Conservation (phyloP, 2,113 vertebrate genomes). For the Geococcyx californianus region DNA sequence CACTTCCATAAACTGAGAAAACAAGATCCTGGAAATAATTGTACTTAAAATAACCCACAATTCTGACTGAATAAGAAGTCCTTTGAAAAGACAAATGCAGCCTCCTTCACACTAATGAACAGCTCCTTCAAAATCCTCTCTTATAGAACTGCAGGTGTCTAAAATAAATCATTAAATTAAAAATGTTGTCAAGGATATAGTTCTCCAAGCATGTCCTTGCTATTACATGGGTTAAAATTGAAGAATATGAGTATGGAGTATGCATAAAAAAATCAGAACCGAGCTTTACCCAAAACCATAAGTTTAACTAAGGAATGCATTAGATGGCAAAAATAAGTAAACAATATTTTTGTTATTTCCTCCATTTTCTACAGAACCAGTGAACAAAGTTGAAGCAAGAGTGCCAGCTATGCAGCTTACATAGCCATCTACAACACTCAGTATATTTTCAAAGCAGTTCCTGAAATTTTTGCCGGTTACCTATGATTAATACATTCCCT, state of each 20-base stretch:
- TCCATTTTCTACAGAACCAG: background rate
- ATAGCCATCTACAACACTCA: background rate
- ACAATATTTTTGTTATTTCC: too few species aligned
- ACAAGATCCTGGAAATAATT: background rate
- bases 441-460: background rate
- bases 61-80: background rate
- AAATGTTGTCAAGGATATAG: background rate
- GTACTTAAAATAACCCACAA: background rate
- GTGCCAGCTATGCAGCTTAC: background rate
- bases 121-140: background rate
- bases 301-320: background rate
- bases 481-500: background rate
- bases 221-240: background rate
- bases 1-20: background rate
- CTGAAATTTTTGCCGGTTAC: background rate
- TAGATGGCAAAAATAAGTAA: background rate
- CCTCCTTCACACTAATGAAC: background rate
- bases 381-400: background rate
- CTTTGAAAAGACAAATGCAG: background rate
- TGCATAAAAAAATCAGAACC: background rate
- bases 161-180: background rate
- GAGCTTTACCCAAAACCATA: background rate
- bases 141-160: background rate
- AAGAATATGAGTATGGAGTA: background rate
- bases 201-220: background rate